These are phyloP conservation scores for Trichosurus vulpecula DNA, from an alignment of 2,797 vertebrate species.

Conservation along the genomic window DNA sequence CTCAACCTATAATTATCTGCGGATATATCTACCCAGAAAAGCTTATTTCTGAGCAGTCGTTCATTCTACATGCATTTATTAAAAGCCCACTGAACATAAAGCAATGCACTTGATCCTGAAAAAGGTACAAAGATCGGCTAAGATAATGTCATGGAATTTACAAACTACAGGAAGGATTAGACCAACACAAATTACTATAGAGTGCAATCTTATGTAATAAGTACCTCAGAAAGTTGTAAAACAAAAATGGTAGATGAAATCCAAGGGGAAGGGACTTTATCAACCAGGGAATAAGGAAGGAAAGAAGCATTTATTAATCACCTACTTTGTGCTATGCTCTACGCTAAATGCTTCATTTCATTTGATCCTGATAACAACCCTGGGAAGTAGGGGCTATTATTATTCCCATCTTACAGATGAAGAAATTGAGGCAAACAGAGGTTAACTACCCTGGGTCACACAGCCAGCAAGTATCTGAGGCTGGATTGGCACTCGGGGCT, in stretches of 20 bases:
- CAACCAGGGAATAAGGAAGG: not conserved
- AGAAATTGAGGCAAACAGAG: not conserved
- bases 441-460: not conserved
- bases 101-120: not conserved
- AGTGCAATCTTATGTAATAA: not conserved
- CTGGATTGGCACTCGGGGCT: not conserved
- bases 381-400: not conserved
- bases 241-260: not conserved
- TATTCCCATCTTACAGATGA: not conserved
- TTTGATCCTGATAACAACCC: not conserved
- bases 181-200: not conserved
- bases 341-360: not conserved
- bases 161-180: not conserved
- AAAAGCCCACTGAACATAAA: not conserved
- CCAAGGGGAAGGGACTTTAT: not conserved
- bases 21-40: not conserved
- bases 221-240: not conserved
- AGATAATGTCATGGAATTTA: not conserved
- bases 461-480: not conserved
- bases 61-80: not conserved
- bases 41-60: not conserved
- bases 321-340: not conserved
- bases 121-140: not conserved
- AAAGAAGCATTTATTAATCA: not conserved
- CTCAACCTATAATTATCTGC: not conserved